Evolutionary conservation across 2,113 vertebrate genomes (phyloP).

Genomic region (Rhipidura dahli): DNA sequence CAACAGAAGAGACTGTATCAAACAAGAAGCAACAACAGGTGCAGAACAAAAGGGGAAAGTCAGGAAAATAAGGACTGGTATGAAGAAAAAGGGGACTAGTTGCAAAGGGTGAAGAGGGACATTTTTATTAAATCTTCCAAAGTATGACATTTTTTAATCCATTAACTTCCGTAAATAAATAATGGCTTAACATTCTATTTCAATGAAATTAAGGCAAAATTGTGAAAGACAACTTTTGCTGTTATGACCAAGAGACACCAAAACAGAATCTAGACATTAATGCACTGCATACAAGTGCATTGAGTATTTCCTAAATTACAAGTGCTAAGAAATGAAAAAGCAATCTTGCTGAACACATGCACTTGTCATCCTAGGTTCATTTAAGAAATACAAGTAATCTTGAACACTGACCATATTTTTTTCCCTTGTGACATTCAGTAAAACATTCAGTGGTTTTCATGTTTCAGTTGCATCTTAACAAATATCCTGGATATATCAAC

Average conservation of each 20-base stretch:
- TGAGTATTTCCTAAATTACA: background rate
- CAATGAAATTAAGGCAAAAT: background rate
- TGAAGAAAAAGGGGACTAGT: background rate
- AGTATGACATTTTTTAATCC: background rate
- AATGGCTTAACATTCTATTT: background rate
- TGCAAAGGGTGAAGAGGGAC: background rate
- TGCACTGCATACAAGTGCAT: background rate
- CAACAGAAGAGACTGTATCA: background rate
- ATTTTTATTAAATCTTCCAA: background rate
- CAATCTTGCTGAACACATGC: background rate
- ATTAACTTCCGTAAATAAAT: background rate
- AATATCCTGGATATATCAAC: background rate
- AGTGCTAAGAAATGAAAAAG: background rate
- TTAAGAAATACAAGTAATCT: background rate
- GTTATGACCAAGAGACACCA: background rate
- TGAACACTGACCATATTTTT: background rate
- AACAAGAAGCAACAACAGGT: background rate
- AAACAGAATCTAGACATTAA: background rate
- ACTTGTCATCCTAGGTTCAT: background rate
- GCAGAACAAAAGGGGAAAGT: background rate
- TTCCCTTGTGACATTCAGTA: background rate
- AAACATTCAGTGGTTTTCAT: background rate
- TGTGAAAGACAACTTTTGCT: background rate
- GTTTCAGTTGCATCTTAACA: background rate
- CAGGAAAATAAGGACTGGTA: background rate